A percentile compares a stretch with the other conserved stretches of the same genome.
phyloP scores from a whole-genome alignment of 30 jellyfish, hydroid and myxozoan species.

The Turritopsis rubra region DNA sequence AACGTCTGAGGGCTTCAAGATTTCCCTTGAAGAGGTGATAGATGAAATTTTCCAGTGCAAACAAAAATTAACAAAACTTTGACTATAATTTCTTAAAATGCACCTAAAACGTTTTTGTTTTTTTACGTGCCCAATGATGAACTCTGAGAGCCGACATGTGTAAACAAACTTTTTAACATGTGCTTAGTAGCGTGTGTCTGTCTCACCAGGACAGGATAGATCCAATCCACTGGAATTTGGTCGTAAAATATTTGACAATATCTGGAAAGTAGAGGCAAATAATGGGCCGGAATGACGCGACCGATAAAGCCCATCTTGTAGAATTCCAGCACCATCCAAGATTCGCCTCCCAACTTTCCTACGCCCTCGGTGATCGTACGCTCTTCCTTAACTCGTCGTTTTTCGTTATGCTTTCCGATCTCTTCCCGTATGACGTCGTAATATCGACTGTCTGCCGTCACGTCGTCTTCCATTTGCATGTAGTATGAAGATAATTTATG shows the following conservation, averaged over 20 bases:
- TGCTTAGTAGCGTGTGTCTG: neutral
- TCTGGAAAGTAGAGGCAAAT: slow-evolving; percentile 33
- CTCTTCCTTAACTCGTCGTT: neutral
- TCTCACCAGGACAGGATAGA: slow-evolving; percentile 19
- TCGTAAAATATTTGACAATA: slow-evolving; percentile 29
- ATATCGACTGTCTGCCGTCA: slow-evolving; percentile 27
- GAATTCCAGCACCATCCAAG: slow-evolving; percentile 37
- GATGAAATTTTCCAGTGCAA: no score
- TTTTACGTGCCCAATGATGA: slow-evolving; percentile 40
- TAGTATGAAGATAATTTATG: slow-evolving; percentile 41
- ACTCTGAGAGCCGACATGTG: slow-evolving; percentile 47
- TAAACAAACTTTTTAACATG: slow-evolving; percentile 23
- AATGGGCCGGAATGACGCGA: slow-evolving; percentile 26
- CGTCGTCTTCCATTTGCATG: slow-evolving; percentile 72
- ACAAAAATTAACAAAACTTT: no score
- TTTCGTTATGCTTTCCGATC: neutral
- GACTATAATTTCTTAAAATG: no score
- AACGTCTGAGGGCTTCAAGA: no score
- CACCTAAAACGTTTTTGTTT: neutral
- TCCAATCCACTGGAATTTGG: slow-evolving; percentile 53
- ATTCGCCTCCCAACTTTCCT: neutral
- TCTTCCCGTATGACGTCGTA: slow-evolving; percentile 33
- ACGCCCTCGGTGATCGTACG: neutral
- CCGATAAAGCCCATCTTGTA: slow-evolving; percentile 69
- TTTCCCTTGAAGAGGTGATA: no score